Evolutionary conservation across 2,888 invertebrate species (phyloP), one percentile per base, ranked within the genome.

Genomic region (Lobophora halterata): DNA sequence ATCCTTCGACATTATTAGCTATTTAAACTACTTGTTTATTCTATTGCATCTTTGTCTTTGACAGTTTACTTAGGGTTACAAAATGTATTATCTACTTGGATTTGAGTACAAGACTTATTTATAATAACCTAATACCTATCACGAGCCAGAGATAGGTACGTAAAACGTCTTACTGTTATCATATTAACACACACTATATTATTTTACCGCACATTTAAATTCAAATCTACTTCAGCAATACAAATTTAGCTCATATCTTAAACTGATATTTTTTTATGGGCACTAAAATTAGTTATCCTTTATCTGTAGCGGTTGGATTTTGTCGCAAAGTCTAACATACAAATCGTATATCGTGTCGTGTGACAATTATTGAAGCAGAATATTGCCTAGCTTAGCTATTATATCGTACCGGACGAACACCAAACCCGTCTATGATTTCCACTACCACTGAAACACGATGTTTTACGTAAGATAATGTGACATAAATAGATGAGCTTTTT

Each of bases 331-430:
- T 57, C 52, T 55, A 53, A 44, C 51, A 46, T 53, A 54, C 57
- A 56, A 66, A 62, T 64, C 52, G 58, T 58, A 63, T 60, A 68
- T 59, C 61, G 61, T 60, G 67, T 59, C 61, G 61, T 68, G 58
- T 60, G 63, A 67, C 65, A 66, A 63, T 55, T 65, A 66, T 65
- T 61, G 58, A 45, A 55, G 63, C 55, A 60, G 57, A 62, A 59
- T 54, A 58, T 55, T 61, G 49, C 58, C 57, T 52, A 60, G 58
- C n/a, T n/a, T n/a, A n/a, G n/a, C n/a, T n/a, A n/a, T 63, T 71
- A 70, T 70, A n/a, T n/a, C n/a, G n/a, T n/a, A n/a, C 63, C 58
- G 52, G 27, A 46, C 53, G 55, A 61, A 65, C 48, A 58, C 49
- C 58, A 68, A 71, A 68, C 71, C 62, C 47, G 68, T 65, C 60